Evolutionary conservation across 2,113 vertebrate species (phyloP).

Genomic region (Papio anubis): DNA sequence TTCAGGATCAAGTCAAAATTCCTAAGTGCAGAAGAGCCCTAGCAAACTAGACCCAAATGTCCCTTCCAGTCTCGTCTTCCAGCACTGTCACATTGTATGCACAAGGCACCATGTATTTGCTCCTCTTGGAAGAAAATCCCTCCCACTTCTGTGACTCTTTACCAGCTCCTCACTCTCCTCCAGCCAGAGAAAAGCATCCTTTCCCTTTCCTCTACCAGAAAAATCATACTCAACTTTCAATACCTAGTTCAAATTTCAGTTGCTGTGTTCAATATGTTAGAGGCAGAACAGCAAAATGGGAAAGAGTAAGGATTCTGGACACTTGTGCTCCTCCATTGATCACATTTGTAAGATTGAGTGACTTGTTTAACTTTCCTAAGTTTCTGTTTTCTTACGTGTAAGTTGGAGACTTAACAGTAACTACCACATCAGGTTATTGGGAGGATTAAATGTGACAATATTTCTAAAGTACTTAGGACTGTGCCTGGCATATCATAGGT

Average conservation of each 20-base stretch:
- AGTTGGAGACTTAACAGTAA: not conserved
- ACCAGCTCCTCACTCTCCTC: not conserved
- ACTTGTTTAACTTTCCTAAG: not conserved
- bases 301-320: not conserved
- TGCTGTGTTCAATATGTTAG: slow-evolving; percentile 10
- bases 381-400: not conserved
- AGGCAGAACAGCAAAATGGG: not conserved
- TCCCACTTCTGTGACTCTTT: not conserved
- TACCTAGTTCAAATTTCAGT: not conserved
- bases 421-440: not conserved
- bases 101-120: not conserved
- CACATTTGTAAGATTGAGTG: not conserved
- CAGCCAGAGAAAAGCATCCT: not conserved
- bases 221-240: not conserved
- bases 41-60: not conserved
- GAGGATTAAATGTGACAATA: not conserved
- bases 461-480: not conserved
- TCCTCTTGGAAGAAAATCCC: slow-evolving; percentile 9
- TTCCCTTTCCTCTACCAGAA: not conserved
- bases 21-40: not conserved
- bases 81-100: not conserved
- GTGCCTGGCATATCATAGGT: not conserved
- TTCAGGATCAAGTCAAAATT: not conserved
- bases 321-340: not conserved
- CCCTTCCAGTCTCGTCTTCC: not conserved